A percentile compares a stretch with the other conserved stretches of the same genome.
These are phyloP conservation scores for Nanorana parkeri DNA, from an alignment of 2,113 vertebrate species.

Conservation along the genomic window DNA sequence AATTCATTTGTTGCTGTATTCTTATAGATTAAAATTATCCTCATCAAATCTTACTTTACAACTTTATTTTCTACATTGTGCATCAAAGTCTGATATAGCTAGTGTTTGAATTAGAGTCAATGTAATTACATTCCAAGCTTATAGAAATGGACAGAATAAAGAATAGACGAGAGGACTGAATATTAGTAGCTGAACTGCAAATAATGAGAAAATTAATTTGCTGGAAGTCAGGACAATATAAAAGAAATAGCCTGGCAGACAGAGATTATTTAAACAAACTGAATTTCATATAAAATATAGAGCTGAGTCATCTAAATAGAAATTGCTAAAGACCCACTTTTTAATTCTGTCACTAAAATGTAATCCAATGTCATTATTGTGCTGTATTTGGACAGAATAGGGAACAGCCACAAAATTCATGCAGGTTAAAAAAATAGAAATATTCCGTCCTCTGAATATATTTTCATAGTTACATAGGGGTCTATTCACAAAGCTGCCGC, in stretches of 20 bases:
- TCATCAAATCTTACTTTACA: slow-evolving; percentile 22
- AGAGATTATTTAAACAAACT: slow-evolving; percentile 52
- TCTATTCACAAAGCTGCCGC: too few relatives aligned
- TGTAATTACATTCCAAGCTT: slow-evolving; percentile 42
- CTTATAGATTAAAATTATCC: slow-evolving; percentile 27
- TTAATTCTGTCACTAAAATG: slow-evolving; percentile 45
- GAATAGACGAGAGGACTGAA: slow-evolving; percentile 44
- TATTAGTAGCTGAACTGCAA: slow-evolving; percentile 44
- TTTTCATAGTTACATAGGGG: too few relatives aligned
- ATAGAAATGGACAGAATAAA: slow-evolving; percentile 44
- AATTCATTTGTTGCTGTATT: slow-evolving; percentile 23
- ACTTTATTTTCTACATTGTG: slow-evolving; percentile 32
- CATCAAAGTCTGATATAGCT: slow-evolving; percentile 28
- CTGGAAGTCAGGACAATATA: slow-evolving; percentile 31
- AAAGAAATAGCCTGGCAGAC: slow-evolving; percentile 49
- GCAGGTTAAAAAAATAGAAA: too few relatives aligned
- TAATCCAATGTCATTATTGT: slow-evolving; percentile 12
- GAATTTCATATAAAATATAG: slow-evolving; percentile 30
- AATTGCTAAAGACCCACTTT: slow-evolving; percentile 29
- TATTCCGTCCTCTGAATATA: too few relatives aligned
- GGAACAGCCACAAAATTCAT: too few relatives aligned
- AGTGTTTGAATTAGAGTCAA: slow-evolving; percentile 37
- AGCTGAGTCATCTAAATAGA: slow-evolving; percentile 43
- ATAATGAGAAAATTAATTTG: slow-evolving; percentile 52
- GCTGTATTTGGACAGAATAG: not conserved